phyloP scores from a whole-genome alignment of 2,888 invertebrate species.

The Nomada lathburiana region DNA sequence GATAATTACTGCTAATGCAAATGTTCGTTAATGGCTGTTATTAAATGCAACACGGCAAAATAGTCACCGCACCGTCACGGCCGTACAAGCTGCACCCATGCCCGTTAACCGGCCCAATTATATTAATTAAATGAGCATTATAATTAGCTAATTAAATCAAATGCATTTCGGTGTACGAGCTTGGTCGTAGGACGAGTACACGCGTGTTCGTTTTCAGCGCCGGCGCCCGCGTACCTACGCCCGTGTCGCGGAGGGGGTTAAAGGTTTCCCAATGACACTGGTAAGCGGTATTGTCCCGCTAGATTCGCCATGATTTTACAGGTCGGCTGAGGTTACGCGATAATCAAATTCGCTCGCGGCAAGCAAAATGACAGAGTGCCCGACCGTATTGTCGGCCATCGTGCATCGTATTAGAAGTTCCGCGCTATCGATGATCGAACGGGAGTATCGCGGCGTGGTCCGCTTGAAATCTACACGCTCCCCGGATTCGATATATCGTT shows the following conservation, averaged over 20 bases:
- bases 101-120: constrained; percentile 74
- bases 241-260: constrained; percentile 48
- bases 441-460: not conserved
- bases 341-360: constrained; percentile 56
- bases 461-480: constrained; percentile 15
- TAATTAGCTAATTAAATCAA: constrained; percentile 81
- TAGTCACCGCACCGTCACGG: constrained; percentile 68
- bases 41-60: constrained; percentile 80
- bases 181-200: not conserved
- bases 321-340: constrained; percentile 59
- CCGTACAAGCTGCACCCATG: constrained; percentile 60
- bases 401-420: constrained; percentile 49
- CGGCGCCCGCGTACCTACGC: constrained; percentile 33
- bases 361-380: constrained; percentile 53
- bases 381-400: constrained; percentile 39
- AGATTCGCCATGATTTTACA: constrained; percentile 62
- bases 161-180: constrained; percentile 58
- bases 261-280: constrained; percentile 64
- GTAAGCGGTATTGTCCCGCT: constrained; percentile 62
- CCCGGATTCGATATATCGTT: not conserved
- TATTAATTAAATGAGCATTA: constrained; percentile 81
- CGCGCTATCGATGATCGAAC: constrained; percentile 24
- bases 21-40: constrained; percentile 82
- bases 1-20: constrained; percentile 82
- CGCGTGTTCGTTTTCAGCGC: constrained; percentile 43